Conservation (phyloP, 2,797 vertebrate species). For the Prunella strophiata region DNA sequence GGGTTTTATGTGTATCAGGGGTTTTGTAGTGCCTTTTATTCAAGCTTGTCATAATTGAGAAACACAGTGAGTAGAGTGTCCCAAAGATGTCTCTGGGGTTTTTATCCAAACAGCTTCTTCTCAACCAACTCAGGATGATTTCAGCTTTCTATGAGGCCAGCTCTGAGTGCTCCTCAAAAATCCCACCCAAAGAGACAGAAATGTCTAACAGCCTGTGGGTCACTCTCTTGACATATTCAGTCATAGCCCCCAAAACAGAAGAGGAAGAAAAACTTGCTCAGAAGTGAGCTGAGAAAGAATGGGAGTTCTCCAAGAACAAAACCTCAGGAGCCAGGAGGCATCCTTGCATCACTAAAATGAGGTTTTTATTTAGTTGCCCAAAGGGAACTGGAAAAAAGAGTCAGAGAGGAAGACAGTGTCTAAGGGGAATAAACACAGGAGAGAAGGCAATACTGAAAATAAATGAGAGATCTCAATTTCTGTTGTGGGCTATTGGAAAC, state of each 20-base stretch:
- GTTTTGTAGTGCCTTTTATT: background rate
- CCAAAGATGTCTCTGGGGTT: background rate
- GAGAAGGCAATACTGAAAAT: background rate
- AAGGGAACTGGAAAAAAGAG: background rate
- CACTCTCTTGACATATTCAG: background rate
- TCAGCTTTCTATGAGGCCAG: background rate
- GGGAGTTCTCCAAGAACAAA: background rate
- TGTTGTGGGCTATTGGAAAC: background rate
- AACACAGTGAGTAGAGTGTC: background rate
- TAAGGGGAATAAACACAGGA: background rate
- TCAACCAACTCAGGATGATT: background rate
- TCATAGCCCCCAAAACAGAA: background rate
- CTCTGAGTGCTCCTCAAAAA: background rate
- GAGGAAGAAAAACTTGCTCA: background rate
- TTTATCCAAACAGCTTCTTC: background rate
- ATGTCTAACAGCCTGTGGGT: background rate
- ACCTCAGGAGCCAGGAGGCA: background rate
- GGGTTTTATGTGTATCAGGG: background rate
- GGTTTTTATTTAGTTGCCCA: slow-evolving; percentile 1
- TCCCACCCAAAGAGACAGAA: background rate
- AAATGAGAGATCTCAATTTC: background rate
- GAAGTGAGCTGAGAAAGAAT: background rate
- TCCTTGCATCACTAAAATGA: background rate
- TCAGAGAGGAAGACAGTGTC: background rate
- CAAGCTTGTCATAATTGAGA: background rate